A percentile compares a stretch with the other conserved stretches of the same genome.
These are phyloP conservation scores for Glossophaga mutica DNA, from an alignment of 2,797 vertebrate genomes.

Conservation along the genomic window DNA sequence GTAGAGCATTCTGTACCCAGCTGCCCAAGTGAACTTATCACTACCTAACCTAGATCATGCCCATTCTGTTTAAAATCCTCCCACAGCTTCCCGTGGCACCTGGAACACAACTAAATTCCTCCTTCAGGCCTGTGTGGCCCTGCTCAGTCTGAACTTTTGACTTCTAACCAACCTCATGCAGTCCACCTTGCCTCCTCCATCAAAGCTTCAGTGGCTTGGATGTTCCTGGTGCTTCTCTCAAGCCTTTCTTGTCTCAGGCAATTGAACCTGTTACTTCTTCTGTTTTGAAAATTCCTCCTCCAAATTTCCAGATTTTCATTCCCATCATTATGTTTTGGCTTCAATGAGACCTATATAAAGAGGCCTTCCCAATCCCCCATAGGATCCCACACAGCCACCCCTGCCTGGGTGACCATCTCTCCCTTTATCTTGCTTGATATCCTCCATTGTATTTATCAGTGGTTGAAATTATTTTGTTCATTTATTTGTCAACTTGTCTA, in stretches of 20 bases:
- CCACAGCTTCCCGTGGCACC: not conserved
- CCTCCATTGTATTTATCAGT: not conserved
- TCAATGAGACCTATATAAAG: not conserved
- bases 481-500: not conserved
- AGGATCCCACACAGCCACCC: not conserved
- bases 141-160: not conserved
- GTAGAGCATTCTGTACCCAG: not conserved
- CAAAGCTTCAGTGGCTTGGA: not conserved
- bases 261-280: not conserved
- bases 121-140: not conserved
- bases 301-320: not conserved
- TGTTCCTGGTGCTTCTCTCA: not conserved
- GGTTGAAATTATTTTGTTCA: not conserved
- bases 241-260: not conserved
- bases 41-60: not conserved
- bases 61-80: not conserved
- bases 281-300: not conserved
- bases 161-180: not conserved
- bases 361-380: not conserved
- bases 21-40: not conserved
- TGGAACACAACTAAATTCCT: not conserved
- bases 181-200: not conserved
- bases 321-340: not conserved
- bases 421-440: not conserved
- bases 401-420: not conserved